Percentiles rank a stretch among this genome's conserved stretches.
Conservation (phyloP, 2,888 invertebrate species). For the Drosophila lutescens region DNA sequence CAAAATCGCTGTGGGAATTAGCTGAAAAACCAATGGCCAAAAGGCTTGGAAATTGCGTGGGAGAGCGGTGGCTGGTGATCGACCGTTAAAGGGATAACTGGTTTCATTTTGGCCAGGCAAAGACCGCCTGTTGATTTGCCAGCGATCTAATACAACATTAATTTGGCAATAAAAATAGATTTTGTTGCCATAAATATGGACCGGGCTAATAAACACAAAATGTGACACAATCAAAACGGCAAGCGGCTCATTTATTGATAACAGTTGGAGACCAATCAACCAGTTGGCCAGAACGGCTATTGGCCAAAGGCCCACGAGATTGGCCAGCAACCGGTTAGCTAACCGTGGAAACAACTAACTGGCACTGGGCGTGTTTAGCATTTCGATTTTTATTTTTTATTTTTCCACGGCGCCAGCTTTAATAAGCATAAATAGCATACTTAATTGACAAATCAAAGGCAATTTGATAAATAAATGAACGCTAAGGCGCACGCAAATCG, state of each 20-base stretch:
- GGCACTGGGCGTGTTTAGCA: conserved; percentile 67
- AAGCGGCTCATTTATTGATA: conserved; percentile 71
- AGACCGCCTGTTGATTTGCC: conserved; percentile 48
- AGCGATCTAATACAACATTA: conserved; percentile 58
- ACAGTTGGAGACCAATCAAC: conserved; percentile 65
- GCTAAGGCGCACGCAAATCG: conserved; percentile 27
- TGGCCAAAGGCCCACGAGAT: conserved; percentile 46
- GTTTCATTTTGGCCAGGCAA: conserved; percentile 37
- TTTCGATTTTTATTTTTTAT: conserved; percentile 32
- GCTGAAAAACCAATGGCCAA: conserved; percentile 34
- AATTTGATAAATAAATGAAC: conserved; percentile 71
- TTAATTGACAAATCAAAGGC: conserved; percentile 80
- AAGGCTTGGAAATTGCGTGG: conserved; percentile 33
- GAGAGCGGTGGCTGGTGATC: conserved; percentile 1
- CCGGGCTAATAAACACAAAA: conserved; percentile 56
- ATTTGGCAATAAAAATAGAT: conserved; percentile 62
- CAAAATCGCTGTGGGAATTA: conserved; percentile 38
- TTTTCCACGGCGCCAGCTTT: conserved; percentile 51
- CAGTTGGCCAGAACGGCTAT: conserved; percentile 21
- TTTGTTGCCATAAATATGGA: conserved; percentile 65
- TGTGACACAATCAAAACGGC: conserved; percentile 71
- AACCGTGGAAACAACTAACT: conserved; percentile 40
- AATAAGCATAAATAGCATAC: conserved; percentile 77
- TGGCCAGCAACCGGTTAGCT: conserved; percentile 60
- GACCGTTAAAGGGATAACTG: conserved; percentile 63